Evolutionary conservation across 2,888 invertebrate species (phyloP).

Genomic region (Anorthoa munda): DNA sequence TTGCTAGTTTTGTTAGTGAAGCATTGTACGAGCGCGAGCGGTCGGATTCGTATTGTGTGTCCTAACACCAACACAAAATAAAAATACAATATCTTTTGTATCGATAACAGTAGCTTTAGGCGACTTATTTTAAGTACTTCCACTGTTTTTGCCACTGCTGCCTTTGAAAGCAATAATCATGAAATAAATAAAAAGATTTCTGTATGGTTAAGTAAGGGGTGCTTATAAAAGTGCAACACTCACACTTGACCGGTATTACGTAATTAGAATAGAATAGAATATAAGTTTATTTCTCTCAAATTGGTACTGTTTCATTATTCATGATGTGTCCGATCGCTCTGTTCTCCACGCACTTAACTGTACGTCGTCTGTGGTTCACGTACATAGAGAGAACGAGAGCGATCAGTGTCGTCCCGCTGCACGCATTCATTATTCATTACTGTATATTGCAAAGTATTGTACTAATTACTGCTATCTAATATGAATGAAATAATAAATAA

Average conservation of each 20-base stretch:
- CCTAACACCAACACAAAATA: neutral
- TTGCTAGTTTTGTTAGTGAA: neutral
- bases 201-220: no score
- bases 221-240: neutral
- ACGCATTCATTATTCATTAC: conserved; percentile 37
- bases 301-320: conserved; percentile 40
- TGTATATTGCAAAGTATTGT: neutral
- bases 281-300: no score
- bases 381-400: neutral
- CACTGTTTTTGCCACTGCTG: no score
- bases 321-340: conserved; percentile 16
- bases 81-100: neutral
- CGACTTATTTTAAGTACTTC: no score
- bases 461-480: conserved; percentile 11
- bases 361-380: conserved; percentile 19
- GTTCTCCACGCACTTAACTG: neutral
- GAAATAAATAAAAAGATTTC: neutral
- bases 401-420: neutral
- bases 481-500: neutral
- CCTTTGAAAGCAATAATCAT: neutral
- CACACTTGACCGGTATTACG: conserved; percentile 21
- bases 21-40: neutral
- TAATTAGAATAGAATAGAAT: no score
- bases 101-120: neutral
- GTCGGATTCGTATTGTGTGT: neutral